phyloP scores from a whole-genome alignment of 2,888 invertebrate species.

The Oegoconia quadripuncta region DNA sequence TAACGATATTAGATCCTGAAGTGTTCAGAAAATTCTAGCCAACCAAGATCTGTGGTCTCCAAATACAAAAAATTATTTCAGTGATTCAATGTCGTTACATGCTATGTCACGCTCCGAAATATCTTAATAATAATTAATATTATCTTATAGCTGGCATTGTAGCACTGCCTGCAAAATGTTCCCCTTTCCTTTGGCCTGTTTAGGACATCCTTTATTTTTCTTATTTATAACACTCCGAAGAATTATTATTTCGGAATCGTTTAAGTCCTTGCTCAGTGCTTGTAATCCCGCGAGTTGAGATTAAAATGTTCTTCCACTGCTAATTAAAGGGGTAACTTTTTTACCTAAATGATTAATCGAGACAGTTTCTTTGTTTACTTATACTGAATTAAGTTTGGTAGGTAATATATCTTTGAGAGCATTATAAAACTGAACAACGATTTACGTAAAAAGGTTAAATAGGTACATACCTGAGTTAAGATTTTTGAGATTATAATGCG shows the following conservation, averaged over 20 bases:
- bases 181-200: constrained; percentile 40
- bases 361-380: constrained; percentile 32
- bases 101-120: no score
- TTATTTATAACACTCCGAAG: constrained; percentile 73
- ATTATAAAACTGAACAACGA: no score
- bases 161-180: constrained; percentile 23
- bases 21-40: no score
- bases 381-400: neutral
- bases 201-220: constrained; percentile 59
- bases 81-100: no score
- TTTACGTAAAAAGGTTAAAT: no score
- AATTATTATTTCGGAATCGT: constrained; percentile 77
- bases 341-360: constrained; percentile 62
- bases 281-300: constrained; percentile 67
- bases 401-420: neutral
- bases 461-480: no score
- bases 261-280: constrained; percentile 74
- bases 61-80: no score
- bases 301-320: constrained; percentile 65
- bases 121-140: no score
- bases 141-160: constrained; percentile 29
- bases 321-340: constrained; percentile 75
- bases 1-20: no score
- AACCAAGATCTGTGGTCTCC: no score
- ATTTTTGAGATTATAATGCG: no score